These are phyloP conservation scores for Cryptotermes secundus DNA, from an alignment of 1,140 invertebrate genomes.

Conservation along the genomic window DNA sequence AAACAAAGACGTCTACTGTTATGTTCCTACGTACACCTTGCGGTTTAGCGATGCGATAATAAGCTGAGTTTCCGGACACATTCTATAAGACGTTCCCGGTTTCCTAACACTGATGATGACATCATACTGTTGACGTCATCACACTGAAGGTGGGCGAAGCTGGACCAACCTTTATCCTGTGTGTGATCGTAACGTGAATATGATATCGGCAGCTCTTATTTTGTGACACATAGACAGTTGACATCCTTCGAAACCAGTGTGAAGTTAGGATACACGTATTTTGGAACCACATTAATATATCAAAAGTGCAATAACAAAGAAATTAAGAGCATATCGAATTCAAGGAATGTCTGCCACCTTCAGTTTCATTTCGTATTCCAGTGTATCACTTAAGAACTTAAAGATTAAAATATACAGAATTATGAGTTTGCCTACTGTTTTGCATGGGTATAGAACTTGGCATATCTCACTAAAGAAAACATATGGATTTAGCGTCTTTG, in stretches of 20 bases:
- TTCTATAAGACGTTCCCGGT: neutral
- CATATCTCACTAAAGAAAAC: no score
- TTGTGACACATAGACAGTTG: neutral
- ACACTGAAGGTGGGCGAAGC: neutral
- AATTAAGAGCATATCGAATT: no score
- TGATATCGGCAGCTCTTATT: neutral
- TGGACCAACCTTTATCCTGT: neutral
- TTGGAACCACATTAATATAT: neutral
- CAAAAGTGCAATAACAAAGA: no score
- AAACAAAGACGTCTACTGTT: no score
- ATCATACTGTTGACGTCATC: neutral
- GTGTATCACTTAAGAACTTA: no score
- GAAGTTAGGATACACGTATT: neutral
- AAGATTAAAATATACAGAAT: no score
- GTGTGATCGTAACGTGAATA: neutral
- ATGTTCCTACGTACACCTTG: no score
- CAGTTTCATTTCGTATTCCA: no score
- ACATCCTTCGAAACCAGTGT: neutral
- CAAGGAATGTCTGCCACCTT: no score
- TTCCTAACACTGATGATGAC: neutral
- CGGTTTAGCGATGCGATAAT: neutral
- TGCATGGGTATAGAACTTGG: no score
- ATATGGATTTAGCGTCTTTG: no score
- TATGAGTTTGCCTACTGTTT: no score
- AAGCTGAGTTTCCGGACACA: neutral